These are phyloP conservation scores for Pipistrellus kuhlii DNA, from an alignment of 2,797 vertebrate genomes.

Conservation along the genomic window DNA sequence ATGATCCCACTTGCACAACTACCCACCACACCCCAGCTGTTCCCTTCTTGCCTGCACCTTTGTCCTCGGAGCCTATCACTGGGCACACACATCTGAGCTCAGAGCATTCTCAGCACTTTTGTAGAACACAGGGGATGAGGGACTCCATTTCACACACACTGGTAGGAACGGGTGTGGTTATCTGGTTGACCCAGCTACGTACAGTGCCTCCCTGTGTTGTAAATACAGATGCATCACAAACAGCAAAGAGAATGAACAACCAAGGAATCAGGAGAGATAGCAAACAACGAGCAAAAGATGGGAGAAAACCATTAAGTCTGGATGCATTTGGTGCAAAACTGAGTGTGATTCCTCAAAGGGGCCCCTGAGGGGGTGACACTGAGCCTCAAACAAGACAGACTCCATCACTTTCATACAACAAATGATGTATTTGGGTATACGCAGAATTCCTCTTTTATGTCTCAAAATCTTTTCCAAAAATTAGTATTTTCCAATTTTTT, in stretches of 20 bases:
- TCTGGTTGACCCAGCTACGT: background rate
- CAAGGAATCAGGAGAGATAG: background rate
- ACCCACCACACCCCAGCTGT: background rate
- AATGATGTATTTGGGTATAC: background rate
- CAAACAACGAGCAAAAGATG: background rate
- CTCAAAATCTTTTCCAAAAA: constrained; percentile 52
- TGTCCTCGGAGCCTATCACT: background rate
- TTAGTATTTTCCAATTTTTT: constrained; percentile 55
- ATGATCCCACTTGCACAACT: background rate
- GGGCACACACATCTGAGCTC: background rate
- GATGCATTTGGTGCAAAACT: background rate
- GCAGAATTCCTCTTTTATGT: background rate
- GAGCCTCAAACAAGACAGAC: background rate
- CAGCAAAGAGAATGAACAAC: background rate
- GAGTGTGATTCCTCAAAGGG: background rate
- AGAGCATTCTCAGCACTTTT: background rate
- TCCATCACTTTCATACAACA: background rate
- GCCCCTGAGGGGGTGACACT: background rate
- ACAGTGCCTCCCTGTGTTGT: background rate
- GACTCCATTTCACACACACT: background rate
- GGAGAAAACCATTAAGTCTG: background rate
- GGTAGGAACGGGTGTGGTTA: background rate
- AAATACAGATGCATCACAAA: background rate
- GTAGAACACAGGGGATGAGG: background rate
- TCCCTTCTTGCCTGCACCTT: background rate